Base-by-base conservation (phyloP, 2,888 invertebrate genomes). In the Lydus trimaculatus region DNA sequence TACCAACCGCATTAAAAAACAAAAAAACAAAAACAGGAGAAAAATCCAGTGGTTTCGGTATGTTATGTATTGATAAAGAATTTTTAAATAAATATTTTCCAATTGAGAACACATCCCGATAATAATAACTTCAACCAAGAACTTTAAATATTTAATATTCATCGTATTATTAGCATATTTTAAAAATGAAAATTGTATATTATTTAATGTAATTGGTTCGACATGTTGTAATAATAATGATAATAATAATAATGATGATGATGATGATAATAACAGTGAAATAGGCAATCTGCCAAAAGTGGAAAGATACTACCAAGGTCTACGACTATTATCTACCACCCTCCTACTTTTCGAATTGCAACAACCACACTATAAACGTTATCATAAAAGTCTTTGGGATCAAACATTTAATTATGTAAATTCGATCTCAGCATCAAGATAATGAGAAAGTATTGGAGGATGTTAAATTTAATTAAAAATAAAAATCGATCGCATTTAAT, bases 381-480 rank as follows among this genome's bases (percentile, higher is more conserved):
- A 17, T 17, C 43, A 17, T n/a, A n/a, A 43, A 7, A 7, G 43
- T 17, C n/a, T 43, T 43, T 33, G 15, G 20, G 9, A 52, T 23
- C 20, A 52, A 23, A 25, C 17, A n/a, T 43, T 43, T n/a, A 52
- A 23, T 52, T 25, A 52, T 52, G 23, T 23, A 52, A 52, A 23
- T 52, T 23, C 23, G 13, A 52, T 23, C 25, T 25, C 23, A 13
- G 2, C 25, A 9, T 20, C 52, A 25, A 23, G 1, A 11, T 52
- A 23, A 48, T 48, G 7, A 52, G 25, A n/a, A 43, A 43, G n/a
- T n/a, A n/a, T n/a, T n/a, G 39, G 28, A 1, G 17, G 5, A 5
- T n/a, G 11, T 52, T 52, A 23, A 52, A 52, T 52, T 52, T 52
- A 52, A 52, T 52, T 52, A 23, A 52, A 52, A 52, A 52, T 52